Evolutionary conservation across 2,888 invertebrate genomes (phyloP), one percentile per base, ranked within the genome.

Genomic region (Tanypteryx hageni): DNA sequence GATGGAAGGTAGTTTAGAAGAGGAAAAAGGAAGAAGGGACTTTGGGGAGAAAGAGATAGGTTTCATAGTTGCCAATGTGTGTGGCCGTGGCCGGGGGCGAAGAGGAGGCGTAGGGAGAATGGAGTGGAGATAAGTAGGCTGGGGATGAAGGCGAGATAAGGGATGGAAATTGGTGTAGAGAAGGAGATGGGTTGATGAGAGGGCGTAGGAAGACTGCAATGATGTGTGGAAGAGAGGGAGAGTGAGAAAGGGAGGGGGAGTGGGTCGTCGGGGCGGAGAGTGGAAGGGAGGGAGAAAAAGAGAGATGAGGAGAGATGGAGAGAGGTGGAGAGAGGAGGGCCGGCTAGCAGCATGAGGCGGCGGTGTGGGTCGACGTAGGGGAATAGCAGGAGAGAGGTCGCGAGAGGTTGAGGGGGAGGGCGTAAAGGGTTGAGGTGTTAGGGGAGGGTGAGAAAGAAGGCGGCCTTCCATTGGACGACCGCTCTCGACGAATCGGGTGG

Each of bases 381-480:
- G 82, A 10, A 82, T 11, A 16, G 31, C n/a, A 44, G 82, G 82
- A 44, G 44, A 82, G 82, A 56, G 31, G 82, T 11, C 14, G 44
- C 44, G 14, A 11, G 44, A 56, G 44, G 9, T 31, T 4, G 16
- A 9, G 64, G 44, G 89, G 59, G 56, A 16, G 64, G 16, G 18
- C 44, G 8, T 16, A 89, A 89, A 89, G 89, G 89, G 64, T 89
- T 89, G 83, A 83, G 83, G 83, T 56, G 83, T 83, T 61, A 89
- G 61, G 64, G 64, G 89, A 61, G 61, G 89, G 89, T 89, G 89
- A 89, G 89, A 89, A 89, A 89, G 89, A 89, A 89, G 89, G 44
- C 89, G 89, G 89, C 89, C 89, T 89, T 89, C 89, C 59, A 89
- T 89, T 89, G 89, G 89, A 89, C 89, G 89, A 64, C 89, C 44